Evolutionary conservation across 2,113 vertebrate genomes (phyloP).

Genomic region (Calonectris borealis): DNA sequence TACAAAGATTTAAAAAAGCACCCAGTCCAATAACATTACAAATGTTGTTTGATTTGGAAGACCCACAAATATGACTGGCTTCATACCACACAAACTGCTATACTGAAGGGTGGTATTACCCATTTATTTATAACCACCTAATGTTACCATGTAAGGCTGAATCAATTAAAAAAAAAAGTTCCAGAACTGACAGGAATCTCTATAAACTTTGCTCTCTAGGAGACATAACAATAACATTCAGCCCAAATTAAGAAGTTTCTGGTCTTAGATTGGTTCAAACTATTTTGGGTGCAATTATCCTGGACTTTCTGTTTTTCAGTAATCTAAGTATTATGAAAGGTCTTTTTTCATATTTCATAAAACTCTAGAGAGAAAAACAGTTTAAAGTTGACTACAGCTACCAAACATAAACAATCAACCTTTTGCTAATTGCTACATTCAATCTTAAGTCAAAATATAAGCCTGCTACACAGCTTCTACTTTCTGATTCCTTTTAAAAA

Average conservation of each 20-base stretch:
- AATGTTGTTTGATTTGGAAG: constrained; percentile 63
- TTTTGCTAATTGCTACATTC: neutral
- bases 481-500: neutral
- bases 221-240: constrained; percentile 22
- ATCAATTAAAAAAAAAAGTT: constrained; percentile 17
- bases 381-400: neutral
- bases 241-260: neutral
- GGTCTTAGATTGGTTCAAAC: neutral
- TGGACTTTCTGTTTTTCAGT: neutral
- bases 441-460: neutral
- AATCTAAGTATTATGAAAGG: constrained; percentile 1
- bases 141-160: constrained; percentile 24
- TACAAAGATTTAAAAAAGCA: neutral
- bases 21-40: constrained; percentile 15
- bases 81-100: constrained; percentile 38
- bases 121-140: constrained; percentile 51
- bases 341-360: neutral
- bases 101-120: constrained; percentile 27
- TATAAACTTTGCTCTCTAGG: constrained; percentile 31
- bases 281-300: constrained; percentile 12
- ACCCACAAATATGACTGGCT: constrained; percentile 3
- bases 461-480: neutral
- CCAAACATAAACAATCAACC: neutral
- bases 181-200: constrained; percentile 23
- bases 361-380: neutral